Evolutionary conservation across 2,797 vertebrate species (phyloP), one percentile per base, ranked within the genome.

Genomic region (Spinus pinus): DNA sequence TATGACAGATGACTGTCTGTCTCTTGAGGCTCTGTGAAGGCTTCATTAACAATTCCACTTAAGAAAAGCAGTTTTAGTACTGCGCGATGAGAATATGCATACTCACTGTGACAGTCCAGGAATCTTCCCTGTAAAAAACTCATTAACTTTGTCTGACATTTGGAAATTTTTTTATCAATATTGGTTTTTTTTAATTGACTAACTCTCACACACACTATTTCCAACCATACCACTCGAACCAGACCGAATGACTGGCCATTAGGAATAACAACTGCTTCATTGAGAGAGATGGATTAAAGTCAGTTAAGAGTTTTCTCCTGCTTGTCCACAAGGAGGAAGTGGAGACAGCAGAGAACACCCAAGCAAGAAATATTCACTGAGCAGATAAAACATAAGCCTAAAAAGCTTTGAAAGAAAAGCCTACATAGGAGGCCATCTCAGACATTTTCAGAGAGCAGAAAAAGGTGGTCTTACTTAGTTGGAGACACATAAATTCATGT

Each of bases 301-400:
- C 35, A 54, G n/a, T 42, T 47, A 46, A 65, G 27, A 47, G 61
- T 71, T 90, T 90, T 81, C 62, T 84, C 33, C 73, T 56, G 27
- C 24, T 86, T 78, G 33, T 75, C 66, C 81, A 81, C 66, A 84
- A 81, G 77, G 60, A 90, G 33, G 73, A 90, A 70, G 6, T 21
- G 28, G 35, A 81, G 53, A 78, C 24, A 75, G 19, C 5, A 9
- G 7, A 78, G 22, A 67, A 81, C 31, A 74, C 6, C 24, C 47
- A 72, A 72, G 22, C 12, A 79, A 75, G 71, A 90, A 72, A 64
- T 74, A 71, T 14, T 72, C 53, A 61, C 33, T 70, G 7, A 47
- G 28, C 0, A 0, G n/a, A 72, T 50, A 86, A 77, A 90, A 60
- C 7, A 39, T 21, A 57, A 81, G 12, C 12, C 71, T 49, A 54